phyloP scores from a whole-genome alignment of 2,888 invertebrate species.

The Volucella bombylans region DNA sequence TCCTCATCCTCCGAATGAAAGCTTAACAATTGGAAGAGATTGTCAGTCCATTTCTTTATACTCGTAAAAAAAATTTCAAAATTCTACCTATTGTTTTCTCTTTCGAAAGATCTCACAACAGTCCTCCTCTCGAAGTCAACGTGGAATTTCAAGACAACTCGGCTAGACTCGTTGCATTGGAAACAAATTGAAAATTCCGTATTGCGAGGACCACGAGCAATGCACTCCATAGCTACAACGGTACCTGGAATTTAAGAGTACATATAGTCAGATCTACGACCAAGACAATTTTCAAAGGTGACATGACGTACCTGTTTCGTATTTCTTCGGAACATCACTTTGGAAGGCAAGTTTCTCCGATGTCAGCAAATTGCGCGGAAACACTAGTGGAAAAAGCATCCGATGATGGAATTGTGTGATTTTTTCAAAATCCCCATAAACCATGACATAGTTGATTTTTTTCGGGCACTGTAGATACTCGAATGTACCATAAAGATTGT shows the following conservation, averaged over 20 bases:
- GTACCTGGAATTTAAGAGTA: conserved; percentile 77
- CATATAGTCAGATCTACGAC: background rate
- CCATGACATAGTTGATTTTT: conserved; percentile 80
- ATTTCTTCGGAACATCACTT: conserved; percentile 81
- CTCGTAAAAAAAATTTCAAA: background rate
- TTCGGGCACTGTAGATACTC: conserved; percentile 81
- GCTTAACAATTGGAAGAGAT: conserved; percentile 70
- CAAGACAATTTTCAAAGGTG: background rate
- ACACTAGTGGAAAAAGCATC: conserved; percentile 81
- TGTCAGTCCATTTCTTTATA: conserved; percentile 1
- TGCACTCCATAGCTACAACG: conserved; percentile 81
- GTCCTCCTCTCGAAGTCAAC: conserved; percentile 80
- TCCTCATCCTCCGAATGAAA: conserved; percentile 81
- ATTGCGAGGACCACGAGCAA: conserved; percentile 80
- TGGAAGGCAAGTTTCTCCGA: conserved; percentile 81
- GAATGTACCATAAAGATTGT: conserved; percentile 81
- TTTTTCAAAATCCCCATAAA: conserved; percentile 81
- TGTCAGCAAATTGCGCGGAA: conserved; percentile 79
- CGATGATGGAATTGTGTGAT: conserved; percentile 82
- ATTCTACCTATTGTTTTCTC: conserved; percentile 79
- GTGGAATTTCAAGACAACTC: conserved; percentile 80
- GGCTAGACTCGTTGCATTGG: conserved; percentile 81
- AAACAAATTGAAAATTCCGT: conserved; percentile 82
- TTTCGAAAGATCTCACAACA: conserved; percentile 79
- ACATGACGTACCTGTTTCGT: conserved; percentile 78